Base-by-base conservation (phyloP, 2,113 vertebrate genomes). In the Xiphophorus hellerii region DNA sequence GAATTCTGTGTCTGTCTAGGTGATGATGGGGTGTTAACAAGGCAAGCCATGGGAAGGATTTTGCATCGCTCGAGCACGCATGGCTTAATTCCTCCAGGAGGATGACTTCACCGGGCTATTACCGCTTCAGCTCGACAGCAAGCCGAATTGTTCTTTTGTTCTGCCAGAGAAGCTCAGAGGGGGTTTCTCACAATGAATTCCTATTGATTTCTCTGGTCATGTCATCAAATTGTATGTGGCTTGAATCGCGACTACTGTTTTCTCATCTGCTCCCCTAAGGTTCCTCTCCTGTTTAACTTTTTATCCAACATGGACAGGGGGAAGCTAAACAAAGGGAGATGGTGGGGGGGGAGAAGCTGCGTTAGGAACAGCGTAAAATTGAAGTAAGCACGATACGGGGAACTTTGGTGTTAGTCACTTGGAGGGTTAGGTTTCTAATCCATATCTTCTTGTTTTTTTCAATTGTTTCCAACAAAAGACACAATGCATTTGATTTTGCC, bases 201-300 rank as follows among this genome's bases (percentile, higher is more conserved):
- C 77, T 80, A 92, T 93, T 84, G 91, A 91, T 92, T 90, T 91
- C 83, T 81, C 82, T 80, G 84, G 79, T 91, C 86, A 79, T 92
- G 86, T 91, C 85, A 89, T 90, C 83, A 84, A 84, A 87, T 76
- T 82, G 86, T 83, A 82, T 90, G 86, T 37, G 86, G 82, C 74
- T 90, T 80, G 82, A 87, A 88, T 89, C 39, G 70, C 71, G 86
- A 78, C 86, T 75, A 77, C 85, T 82, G 69, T 90, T 90, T 92
- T 89, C 87, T 90, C 85, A 77, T 89, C 81, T 76, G 81, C 71
- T 91, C 89, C 81, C 85, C 22, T 0, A 60, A 85, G 85, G 86
- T 80, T 77, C 75, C 76, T 63, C 44, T 71, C 75, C 66, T 74
- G 83, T 89, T 58, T 86, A 84, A 76, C 73, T 81, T 89, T 81